Percentiles rank a stretch among this genome's conserved stretches.
Conservation (phyloP, 2,888 invertebrate genomes). For the Physocephala rufipes region DNA sequence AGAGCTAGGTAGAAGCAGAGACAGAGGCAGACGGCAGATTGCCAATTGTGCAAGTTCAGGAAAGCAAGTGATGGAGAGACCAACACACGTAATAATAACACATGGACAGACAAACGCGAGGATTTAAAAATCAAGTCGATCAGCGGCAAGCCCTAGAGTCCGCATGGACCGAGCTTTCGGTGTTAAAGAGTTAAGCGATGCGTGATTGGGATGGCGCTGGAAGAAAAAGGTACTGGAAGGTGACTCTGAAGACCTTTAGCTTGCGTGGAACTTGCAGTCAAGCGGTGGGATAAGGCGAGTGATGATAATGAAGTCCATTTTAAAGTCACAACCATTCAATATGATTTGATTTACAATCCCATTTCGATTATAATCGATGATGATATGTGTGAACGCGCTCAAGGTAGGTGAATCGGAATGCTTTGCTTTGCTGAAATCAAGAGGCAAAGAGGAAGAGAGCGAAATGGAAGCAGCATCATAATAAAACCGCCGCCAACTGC, state of each 20-base stretch:
- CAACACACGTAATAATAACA: too few relatives aligned
- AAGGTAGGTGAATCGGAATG: slow-evolving; percentile 45
- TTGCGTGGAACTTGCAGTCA: neutral
- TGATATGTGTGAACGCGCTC: slow-evolving; percentile 58
- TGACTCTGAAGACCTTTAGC: neutral
- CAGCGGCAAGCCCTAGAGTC: too few relatives aligned
- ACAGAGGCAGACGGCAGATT: neutral
- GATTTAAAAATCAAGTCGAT: too few relatives aligned
- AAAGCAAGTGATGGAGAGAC: neutral
- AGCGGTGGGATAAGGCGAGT: slow-evolving; percentile 43
- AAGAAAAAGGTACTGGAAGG: neutral
- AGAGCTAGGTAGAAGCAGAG: slow-evolving; percentile 12
- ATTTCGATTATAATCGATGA: slow-evolving; percentile 66
- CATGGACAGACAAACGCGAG: too few relatives aligned
- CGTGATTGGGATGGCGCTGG: neutral
- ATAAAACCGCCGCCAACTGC: neutral
- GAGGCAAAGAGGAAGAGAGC: neutral
- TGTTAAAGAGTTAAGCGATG: too few relatives aligned
- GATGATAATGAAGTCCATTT: slow-evolving; percentile 63
- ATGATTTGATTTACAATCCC: slow-evolving; percentile 66
- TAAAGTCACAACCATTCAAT: slow-evolving; percentile 61
- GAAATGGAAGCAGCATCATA: slow-evolving; percentile 8
- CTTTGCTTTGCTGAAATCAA: neutral
- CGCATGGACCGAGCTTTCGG: too few relatives aligned
- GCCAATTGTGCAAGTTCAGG: neutral